Evolutionary conservation across 2,113 vertebrate genomes (phyloP), one percentile per base, ranked within the genome.

Genomic region (Pluvianellus socialis): DNA sequence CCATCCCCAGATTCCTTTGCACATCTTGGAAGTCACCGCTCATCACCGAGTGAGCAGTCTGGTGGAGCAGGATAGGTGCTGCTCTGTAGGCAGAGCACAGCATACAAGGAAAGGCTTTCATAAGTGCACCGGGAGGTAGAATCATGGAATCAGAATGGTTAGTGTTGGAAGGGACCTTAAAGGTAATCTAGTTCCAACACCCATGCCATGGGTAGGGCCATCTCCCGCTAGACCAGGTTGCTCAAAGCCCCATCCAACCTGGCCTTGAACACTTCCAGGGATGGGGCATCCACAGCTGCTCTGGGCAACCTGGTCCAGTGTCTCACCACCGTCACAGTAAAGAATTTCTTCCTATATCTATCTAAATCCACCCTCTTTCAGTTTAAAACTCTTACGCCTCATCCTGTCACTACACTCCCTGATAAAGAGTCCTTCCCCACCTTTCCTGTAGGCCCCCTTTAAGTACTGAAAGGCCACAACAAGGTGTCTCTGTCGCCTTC

Each of bases 1-100:
- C 58, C 26, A 24, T n/a, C 3, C 22, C 35, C 32, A 53, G 21
- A 50, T 40, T 0, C 0, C 68, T 71, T 30, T 1, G 3, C 10
- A 24, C 13, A 22, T 26, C 52, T 20, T 20, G 66, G 26, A 80
- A 86, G 40, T 1, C 1, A 1, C 40, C 11, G 26, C 70, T 70
- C 7, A 21, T 24, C 27, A 20, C 45, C 0, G 3, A 40, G 47
- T 20, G 10, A 68, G 38, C 19, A 21, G 26, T 10, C 19, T 40
- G 2, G 4, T 23, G 26, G 38, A 10, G 38, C 2, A 32, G 50
- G 68, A 33, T 9, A 32, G 67, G 32, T 35, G 23, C 27, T 88
- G 58, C 42, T 76, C 14, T 45, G 77, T 28, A 38, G 56, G 62
- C 49, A 66, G 62, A 80, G 58, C 28, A 8, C 52, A 68, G 40